These are phyloP conservation scores for Lycopodina hypogea DNA, from an alignment of 37 sponge, comb jelly and placozoan species.

Conservation along the genomic window DNA sequence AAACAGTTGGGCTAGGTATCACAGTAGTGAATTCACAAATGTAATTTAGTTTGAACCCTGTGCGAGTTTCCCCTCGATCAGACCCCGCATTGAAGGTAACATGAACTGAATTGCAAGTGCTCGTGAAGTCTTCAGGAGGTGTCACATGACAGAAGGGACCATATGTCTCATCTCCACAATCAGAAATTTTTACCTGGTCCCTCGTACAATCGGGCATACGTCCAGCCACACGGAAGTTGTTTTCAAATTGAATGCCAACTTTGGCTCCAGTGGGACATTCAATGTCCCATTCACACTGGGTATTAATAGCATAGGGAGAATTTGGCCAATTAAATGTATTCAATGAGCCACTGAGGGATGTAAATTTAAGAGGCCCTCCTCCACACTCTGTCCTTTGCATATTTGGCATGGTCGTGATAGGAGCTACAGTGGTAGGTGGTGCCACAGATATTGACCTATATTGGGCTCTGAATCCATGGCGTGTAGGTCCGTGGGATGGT, in stretches of 20 bases:
- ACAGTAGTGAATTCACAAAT: too few relatives aligned
- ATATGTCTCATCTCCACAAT: too few relatives aligned
- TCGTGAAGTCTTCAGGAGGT: too few relatives aligned
- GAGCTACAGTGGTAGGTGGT: not conserved
- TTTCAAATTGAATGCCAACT: too few relatives aligned
- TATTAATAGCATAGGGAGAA: not conserved
- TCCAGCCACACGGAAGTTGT: not conserved
- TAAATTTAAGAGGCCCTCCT: too few relatives aligned
- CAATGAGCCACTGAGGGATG: not conserved
- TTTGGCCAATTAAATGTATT: slow-evolving; percentile 2
- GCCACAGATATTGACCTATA: not conserved
- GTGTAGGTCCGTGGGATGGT: not conserved
- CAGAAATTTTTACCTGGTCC: not conserved
- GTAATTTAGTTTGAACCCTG: too few relatives aligned
- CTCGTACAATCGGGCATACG: not conserved
- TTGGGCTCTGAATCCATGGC: slow-evolving; percentile 2
- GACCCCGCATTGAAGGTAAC: too few relatives aligned
- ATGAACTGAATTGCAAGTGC: too few relatives aligned
- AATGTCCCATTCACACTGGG: not conserved
- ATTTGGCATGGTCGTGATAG: too few relatives aligned
- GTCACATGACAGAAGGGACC: too few relatives aligned
- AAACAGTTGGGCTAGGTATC: too few relatives aligned
- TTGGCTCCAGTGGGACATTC: not conserved
- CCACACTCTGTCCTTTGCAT: not conserved
- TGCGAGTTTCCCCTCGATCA: too few relatives aligned